A percentile compares a stretch with the other conserved stretches of the same genome.
phyloP scores from a whole-genome alignment of 2,797 vertebrate species.

The Sitta carolinensis region DNA sequence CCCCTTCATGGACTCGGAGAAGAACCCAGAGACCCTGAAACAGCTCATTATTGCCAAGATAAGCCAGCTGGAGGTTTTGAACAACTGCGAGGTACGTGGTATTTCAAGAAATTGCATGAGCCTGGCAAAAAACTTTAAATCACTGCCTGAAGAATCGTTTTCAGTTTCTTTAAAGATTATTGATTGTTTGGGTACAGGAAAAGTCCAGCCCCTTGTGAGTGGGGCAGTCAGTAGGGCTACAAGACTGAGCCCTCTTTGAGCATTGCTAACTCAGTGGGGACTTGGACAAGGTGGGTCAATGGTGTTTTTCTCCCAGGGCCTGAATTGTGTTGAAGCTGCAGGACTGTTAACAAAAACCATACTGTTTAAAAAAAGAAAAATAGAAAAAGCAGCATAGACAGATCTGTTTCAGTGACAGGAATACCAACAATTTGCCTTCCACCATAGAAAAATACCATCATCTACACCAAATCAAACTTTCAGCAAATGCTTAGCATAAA shows the following conservation, averaged over 20 bases:
- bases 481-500: background rate
- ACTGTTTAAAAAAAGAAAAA: background rate
- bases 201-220: background rate
- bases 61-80: constrained; percentile 78
- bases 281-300: background rate
- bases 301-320: background rate
- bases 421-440: background rate
- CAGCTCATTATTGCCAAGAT: constrained; percentile 90
- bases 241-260: background rate
- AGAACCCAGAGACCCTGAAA: constrained; percentile 73
- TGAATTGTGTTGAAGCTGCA: background rate
- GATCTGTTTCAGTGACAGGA: background rate
- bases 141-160: background rate
- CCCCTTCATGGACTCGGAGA: constrained; percentile 76
- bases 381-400: background rate
- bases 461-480: background rate
- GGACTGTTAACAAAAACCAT: background rate
- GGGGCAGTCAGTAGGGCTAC: background rate
- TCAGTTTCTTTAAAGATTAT: background rate
- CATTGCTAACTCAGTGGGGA: background rate
- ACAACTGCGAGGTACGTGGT: constrained; percentile 77
- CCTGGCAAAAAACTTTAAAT: background rate
- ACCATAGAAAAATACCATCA: background rate
- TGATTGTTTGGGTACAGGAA: background rate
- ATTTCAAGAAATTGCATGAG: background rate